phyloP scores from a whole-genome alignment of 2,888 invertebrate species.

The Aproaerema taeniolella region DNA sequence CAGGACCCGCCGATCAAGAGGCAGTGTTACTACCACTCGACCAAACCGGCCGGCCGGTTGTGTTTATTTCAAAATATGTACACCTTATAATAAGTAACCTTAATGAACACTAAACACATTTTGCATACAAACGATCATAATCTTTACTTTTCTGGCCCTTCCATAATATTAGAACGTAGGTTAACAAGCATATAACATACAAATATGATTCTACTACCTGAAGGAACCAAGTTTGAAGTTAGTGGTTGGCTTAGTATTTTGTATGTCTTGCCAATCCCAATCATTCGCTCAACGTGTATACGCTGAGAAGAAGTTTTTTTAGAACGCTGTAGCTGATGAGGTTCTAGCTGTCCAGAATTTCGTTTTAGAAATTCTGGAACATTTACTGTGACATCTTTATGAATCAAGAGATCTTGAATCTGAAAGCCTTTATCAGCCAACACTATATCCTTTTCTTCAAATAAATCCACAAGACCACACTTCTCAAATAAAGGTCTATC shows the following conservation, averaged over 20 bases:
- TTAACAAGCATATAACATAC: background rate
- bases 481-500: conserved; percentile 6
- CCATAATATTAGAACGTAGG: background rate
- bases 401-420: background rate
- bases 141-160: background rate
- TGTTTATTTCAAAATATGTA: background rate
- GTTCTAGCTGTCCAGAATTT: background rate
- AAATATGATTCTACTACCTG: background rate
- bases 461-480: conserved; percentile 2
- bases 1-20: too few species aligned
- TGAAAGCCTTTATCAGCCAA: background rate
- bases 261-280: background rate
- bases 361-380: conserved; percentile 5
- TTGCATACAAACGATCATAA: background rate
- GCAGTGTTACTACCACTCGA: too few species aligned
- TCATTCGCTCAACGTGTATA: background rate
- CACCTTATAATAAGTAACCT: background rate
- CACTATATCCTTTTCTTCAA: conserved; percentile 5
- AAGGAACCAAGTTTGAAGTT: background rate
- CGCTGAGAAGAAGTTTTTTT: background rate
- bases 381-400: background rate
- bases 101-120: background rate
- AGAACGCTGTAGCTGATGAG: background rate
- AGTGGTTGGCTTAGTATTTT: background rate
- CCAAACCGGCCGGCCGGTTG: too few species aligned